These are phyloP conservation scores for Elysia crispata DNA, from an alignment of 2,888 invertebrate species.

Conservation along the genomic window DNA sequence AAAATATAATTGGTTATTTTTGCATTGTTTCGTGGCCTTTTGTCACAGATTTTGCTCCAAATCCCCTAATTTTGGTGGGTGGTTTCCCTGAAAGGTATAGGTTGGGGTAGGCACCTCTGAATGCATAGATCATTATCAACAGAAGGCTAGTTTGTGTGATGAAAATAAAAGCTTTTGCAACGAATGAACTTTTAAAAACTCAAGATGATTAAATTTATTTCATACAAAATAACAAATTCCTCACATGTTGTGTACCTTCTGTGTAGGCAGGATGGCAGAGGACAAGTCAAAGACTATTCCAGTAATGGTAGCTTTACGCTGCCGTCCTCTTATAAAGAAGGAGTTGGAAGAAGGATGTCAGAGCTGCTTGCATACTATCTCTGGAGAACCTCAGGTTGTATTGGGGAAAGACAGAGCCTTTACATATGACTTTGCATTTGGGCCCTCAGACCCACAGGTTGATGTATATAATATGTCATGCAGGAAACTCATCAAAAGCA, in stretches of 20 bases:
- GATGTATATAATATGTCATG: conserved; percentile 87
- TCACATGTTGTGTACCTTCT: background rate
- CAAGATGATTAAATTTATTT: background rate
- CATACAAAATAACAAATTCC: background rate
- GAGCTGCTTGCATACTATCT: conserved; percentile 83
- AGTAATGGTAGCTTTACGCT: conserved; percentile 82
- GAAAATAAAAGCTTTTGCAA: too few species aligned
- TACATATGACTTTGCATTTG: conserved; percentile 90
- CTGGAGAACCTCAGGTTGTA: conserved; percentile 79
- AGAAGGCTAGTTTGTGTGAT: too few species aligned
- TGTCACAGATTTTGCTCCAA: too few species aligned
- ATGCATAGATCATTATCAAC: too few species aligned
- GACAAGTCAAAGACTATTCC: conserved; percentile 47
- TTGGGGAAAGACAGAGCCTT: conserved; percentile 84
- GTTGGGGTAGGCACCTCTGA: too few species aligned
- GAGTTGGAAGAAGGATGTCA: conserved; percentile 86
- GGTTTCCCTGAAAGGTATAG: too few species aligned
- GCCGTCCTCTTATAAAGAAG: conserved; percentile 86
- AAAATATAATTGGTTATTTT: too few species aligned
- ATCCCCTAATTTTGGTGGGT: too few species aligned
- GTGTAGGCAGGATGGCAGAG: conserved; percentile 32
- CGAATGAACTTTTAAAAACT: background rate
- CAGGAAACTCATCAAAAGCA: conserved; percentile 83
- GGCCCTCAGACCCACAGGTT: conserved; percentile 84
- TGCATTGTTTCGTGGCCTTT: too few species aligned